These are phyloP conservation scores for Xenopus borealis DNA, from an alignment of 2,113 vertebrate species.

Conservation along the genomic window DNA sequence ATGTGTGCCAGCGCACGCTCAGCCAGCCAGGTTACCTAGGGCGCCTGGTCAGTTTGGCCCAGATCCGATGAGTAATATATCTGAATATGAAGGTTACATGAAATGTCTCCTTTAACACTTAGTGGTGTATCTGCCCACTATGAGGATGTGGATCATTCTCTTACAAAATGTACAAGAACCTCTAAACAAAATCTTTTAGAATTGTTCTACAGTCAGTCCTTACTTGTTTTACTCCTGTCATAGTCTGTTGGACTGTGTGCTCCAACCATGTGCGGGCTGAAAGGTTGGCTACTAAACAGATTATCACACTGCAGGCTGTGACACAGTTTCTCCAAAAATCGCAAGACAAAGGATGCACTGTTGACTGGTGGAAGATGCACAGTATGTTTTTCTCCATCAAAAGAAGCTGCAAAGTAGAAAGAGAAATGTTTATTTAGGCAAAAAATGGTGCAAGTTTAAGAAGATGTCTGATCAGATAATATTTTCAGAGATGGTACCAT, in stretches of 20 bases:
- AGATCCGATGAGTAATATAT: too few species aligned
- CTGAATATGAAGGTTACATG: too few species aligned
- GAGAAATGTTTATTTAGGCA: slow-evolving; percentile 9
- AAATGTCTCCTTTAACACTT: too few species aligned
- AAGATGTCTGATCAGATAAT: neutral
- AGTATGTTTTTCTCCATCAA: slow-evolving; percentile 82
- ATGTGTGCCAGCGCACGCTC: too few species aligned
- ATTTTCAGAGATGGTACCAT: too few species aligned
- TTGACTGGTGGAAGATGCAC: slow-evolving; percentile 88
- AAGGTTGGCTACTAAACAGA: slow-evolving; percentile 94
- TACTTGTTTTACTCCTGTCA: slow-evolving; percentile 80
- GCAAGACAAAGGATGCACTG: slow-evolving; percentile 88
- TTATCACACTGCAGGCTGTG: slow-evolving; percentile 90
- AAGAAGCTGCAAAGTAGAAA: slow-evolving; percentile 71
- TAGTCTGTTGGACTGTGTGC: slow-evolving; percentile 57
- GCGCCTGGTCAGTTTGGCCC: too few species aligned
- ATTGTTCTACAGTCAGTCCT: neutral
- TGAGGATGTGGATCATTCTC: too few species aligned
- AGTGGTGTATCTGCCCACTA: too few species aligned
- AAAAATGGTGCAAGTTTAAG: too few species aligned
- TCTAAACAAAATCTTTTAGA: too few species aligned
- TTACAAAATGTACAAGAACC: too few species aligned
- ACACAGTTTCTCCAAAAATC: slow-evolving; percentile 91
- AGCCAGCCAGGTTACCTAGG: too few species aligned
- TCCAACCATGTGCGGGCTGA: slow-evolving; percentile 72